Percentiles rank a stretch among this genome's conserved stretches.
phyloP scores from a whole-genome alignment of 2,888 invertebrate species.

The Sylvicola cinctus region DNA sequence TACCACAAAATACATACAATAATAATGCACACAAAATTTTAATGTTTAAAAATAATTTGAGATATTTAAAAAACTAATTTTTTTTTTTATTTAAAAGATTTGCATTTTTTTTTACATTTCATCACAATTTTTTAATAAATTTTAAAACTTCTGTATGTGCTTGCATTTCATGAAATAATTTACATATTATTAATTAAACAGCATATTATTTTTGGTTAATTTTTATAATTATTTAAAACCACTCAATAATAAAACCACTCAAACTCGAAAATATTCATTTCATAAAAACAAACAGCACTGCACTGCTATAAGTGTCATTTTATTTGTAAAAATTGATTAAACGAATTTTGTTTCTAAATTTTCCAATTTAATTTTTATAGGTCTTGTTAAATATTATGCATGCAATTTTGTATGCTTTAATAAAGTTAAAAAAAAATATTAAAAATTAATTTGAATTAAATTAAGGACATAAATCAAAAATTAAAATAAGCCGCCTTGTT shows the following conservation, averaged over 20 bases:
- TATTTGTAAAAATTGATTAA: too few species aligned
- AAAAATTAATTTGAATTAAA: too few species aligned
- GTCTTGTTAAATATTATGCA: slow-evolving; percentile 1
- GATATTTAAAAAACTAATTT: not conserved
- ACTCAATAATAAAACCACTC: too few species aligned
- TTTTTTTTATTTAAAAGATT: not conserved
- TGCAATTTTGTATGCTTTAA: slow-evolving; percentile 2
- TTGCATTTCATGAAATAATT: not conserved
- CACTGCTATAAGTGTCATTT: too few species aligned
- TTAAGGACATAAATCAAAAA: too few species aligned
- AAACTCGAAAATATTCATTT: too few species aligned
- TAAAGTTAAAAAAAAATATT: slow-evolving; percentile 1
- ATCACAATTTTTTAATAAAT: not conserved
- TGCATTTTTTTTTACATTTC: not conserved
- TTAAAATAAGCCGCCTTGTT: too few species aligned
- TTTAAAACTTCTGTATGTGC: not conserved
- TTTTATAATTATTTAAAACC: not conserved
- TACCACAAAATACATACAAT: not conserved
- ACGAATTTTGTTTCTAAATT: too few species aligned
- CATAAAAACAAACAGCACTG: too few species aligned
- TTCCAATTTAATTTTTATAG: too few species aligned
- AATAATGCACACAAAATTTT: not conserved
- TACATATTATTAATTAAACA: not conserved
- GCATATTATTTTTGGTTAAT: not conserved
- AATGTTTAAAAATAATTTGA: not conserved